A percentile compares a stretch with the other conserved stretches of the same genome.
phyloP scores from a whole-genome alignment of 1,140 invertebrate species.

The fruit fly (Drosophila melanogaster) region Release_6_plus_ISO1_MT NC_004354.4:19473001-19473500 shows the following conservation, averaged over 20 bases:
- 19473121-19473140: no score
- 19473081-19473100: no score
- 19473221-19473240: no score
- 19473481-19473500: slow-evolving; percentile 1
- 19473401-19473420: neutral
- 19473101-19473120: no score
- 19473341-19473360: neutral
- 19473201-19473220: no score
- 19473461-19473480: slow-evolving; percentile 3
- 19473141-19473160: no score
- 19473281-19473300: neutral
- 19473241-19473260: neutral
- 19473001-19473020: no score
- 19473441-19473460: slow-evolving; percentile 11
- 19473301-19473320: neutral
- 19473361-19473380: neutral
- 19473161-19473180: no score
- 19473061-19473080: no score
- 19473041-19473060: no score
- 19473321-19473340: neutral
- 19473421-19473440: slow-evolving; percentile 10
- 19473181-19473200: no score
- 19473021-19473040: no score
- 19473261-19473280: neutral
- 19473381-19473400: neutral